These are phyloP conservation scores for Xerus inauris DNA, from an alignment of 2,113 vertebrate genomes.

Conservation along the genomic window DNA sequence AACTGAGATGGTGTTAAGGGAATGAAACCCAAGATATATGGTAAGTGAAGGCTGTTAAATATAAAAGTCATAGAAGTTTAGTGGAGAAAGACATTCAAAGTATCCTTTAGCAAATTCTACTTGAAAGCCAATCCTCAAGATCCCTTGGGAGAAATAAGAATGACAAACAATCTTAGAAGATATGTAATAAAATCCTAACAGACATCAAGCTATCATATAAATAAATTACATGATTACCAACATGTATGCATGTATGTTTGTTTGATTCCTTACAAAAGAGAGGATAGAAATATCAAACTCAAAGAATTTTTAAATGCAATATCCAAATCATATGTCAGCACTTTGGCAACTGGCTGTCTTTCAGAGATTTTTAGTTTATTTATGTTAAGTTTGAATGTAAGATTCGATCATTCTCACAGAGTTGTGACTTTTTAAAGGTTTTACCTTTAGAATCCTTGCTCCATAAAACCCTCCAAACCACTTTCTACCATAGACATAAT, in stretches of 20 bases:
- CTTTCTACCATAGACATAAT: slow-evolving; percentile 44
- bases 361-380: slow-evolving; percentile 65
- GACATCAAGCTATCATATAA: neutral
- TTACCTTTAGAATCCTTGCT: slow-evolving; percentile 62
- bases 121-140: neutral
- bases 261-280: neutral
- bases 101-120: neutral
- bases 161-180: neutral
- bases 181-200: neutral
- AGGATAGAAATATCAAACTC: neutral
- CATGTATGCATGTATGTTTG: neutral
- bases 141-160: neutral
- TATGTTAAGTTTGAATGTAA: slow-evolving; percentile 44
- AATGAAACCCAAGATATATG: neutral
- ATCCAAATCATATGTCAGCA: slow-evolving; percentile 52
- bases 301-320: slow-evolving; percentile 14
- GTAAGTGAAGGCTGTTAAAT: neutral
- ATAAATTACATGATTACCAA: neutral
- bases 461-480: slow-evolving; percentile 40
- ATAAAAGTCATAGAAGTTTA: neutral
- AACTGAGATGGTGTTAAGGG: neutral
- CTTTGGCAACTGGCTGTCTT: slow-evolving; percentile 9
- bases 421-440: slow-evolving; percentile 56
- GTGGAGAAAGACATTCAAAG: neutral
- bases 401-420: slow-evolving; percentile 61